Evolutionary conservation across 2,888 invertebrate genomes (phyloP), one percentile per base, ranked within the genome.

Genomic region (Drosophila recens): DNA sequence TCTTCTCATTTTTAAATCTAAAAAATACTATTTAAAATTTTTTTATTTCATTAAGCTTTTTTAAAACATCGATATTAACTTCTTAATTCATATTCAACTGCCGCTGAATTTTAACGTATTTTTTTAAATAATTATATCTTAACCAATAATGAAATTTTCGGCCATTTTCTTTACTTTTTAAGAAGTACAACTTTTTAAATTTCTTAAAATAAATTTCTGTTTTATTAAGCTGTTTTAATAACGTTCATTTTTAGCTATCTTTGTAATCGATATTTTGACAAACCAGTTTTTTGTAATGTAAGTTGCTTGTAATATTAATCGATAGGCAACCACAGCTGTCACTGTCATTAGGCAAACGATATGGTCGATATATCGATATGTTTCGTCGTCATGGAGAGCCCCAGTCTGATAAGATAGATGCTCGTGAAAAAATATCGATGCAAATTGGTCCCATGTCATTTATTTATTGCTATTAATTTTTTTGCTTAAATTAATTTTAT

Each of bases 351-450:
- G 56, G n/a, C 42, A 45, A 53, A 23, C n/a, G 11, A 46, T 30
- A 34, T 42, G 1, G 20, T 34, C 56, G 58, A 72, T 67, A 51
- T 57, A 72, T 75, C 75, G 75, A 49, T 53, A 43, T 10, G 11
- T 9, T 11, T 0, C n/a, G 38, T 72, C 64, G 69, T 69, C 54
- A 73, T 51, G 45, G 68, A 69, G 75, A 76, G 79, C 79, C 79
- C 40, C 79, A 76, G 76, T 76, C 76, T 76, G 76, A 79, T 79
- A 76, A 76, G 76, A 20, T 20, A 76, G 76, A 20, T 20, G 20
- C 20, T 20, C 20, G 3, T 20, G 20, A 20, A 20, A 20, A 20
- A 20, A 20, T 20, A 23, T 23, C 23, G 23, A 23, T 23, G 23
- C 3, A 23, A 23, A 23, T 23, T 23, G 23, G 23, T 23, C 23